Evolutionary conservation across 2,888 invertebrate species (phyloP).

Genomic region (Caenorhabditis plicata): DNA sequence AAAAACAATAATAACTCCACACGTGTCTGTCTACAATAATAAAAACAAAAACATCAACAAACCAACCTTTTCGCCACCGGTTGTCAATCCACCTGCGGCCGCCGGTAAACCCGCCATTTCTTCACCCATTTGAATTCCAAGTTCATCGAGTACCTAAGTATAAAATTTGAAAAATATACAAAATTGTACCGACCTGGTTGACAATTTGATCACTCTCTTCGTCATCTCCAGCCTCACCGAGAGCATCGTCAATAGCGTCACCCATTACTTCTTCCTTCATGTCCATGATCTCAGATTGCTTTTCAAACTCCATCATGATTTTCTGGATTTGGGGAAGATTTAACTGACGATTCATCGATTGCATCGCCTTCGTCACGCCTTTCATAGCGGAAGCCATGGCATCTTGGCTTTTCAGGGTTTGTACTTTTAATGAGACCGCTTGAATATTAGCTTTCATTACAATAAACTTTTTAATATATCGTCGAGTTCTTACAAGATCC

Average conservation of each 20-base stretch:
- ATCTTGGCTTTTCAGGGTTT: conserved; percentile 94
- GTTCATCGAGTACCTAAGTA: conserved; percentile 88
- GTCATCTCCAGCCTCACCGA: conserved; percentile 96
- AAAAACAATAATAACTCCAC: too few species aligned
- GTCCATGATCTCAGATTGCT: conserved; percentile 99
- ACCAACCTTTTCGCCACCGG: conserved; percentile 25
- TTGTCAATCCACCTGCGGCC: conserved; percentile 71
- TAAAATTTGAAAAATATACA: neutral
- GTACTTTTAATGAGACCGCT: conserved; percentile 80
- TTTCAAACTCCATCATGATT: conserved; percentile 82
- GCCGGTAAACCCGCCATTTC: conserved; percentile 85
- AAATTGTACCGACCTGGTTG: conserved; percentile 58
- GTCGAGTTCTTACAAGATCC: conserved; percentile 90
- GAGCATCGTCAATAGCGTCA: conserved; percentile 98
- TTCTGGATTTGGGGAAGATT: conserved; percentile 98
- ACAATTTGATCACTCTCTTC: conserved; percentile 77
- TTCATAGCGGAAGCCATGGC: conserved; percentile 88
- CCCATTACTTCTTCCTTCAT: conserved; percentile 99
- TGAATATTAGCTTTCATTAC: conserved; percentile 99
- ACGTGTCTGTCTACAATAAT: neutral
- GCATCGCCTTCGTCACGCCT: conserved; percentile 97
- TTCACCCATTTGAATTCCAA: conserved; percentile 91
- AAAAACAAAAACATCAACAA: too few species aligned
- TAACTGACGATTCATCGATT: conserved; percentile 87
- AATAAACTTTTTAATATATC: conserved; percentile 95